Percentiles rank a stretch among this genome's conserved stretches.
Evolutionary conservation across 2,113 vertebrate species (phyloP).

Genomic region (Chrysemys picta): DNA sequence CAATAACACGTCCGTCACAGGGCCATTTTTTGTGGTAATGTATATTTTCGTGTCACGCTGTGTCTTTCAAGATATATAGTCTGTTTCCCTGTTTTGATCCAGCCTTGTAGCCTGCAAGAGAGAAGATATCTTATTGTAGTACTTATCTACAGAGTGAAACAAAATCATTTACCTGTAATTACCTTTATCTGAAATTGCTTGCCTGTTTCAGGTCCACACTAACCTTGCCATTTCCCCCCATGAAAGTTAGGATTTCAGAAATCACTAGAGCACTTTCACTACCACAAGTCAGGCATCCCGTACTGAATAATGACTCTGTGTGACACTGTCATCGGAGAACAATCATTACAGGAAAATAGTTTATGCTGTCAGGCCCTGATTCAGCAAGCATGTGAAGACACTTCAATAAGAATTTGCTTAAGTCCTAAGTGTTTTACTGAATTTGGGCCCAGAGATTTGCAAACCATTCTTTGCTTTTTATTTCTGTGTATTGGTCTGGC

Average conservation of each 20-base stretch:
- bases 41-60: not conserved
- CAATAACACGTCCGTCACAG: not conserved
- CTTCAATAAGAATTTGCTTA: not conserved
- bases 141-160: not conserved
- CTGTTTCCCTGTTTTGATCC: not conserved
- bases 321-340: not conserved
- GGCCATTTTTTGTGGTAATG: not conserved
- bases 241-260: not conserved
- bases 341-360: not conserved
- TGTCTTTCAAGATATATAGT: not conserved
- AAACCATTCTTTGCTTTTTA: not conserved
- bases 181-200: not conserved
- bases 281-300: not conserved
- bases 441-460: not conserved
- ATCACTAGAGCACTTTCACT: not conserved
- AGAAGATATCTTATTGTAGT: not conserved
- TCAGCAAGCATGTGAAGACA: not conserved
- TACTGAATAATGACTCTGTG: not conserved
- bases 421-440: not conserved
- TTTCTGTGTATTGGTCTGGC: not conserved
- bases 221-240: rapidly evolving
- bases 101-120: not conserved
- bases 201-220: not conserved
- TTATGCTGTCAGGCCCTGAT: not conserved
- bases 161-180: not conserved